These are phyloP conservation scores for Trileptium ribeirensis DNA, from an alignment of 2,888 invertebrate species.

Conservation along the genomic window DNA sequence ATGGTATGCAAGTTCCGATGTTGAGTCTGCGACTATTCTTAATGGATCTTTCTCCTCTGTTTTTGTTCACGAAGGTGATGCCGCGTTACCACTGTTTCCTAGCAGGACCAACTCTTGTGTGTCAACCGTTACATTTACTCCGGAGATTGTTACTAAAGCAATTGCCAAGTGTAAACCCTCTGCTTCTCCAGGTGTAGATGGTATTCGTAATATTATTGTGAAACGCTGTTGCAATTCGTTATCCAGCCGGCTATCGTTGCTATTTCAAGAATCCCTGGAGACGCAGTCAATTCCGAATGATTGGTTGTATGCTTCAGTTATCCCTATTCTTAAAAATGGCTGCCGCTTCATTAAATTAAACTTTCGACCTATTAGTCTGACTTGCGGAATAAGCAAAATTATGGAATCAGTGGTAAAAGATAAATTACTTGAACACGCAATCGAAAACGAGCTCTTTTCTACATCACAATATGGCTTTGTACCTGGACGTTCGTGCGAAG, in stretches of 20 bases:
- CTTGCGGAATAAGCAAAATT: not conserved
- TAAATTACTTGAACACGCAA: not conserved
- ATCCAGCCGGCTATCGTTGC: not conserved
- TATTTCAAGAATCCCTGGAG: too few relatives aligned
- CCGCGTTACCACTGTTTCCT: not conserved
- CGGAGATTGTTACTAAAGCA: not conserved
- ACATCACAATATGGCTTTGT: not conserved
- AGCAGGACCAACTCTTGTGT: not conserved
- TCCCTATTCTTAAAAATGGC: too few relatives aligned
- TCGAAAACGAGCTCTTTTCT: not conserved
- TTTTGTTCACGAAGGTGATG: not conserved
- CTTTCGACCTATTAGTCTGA: not conserved
- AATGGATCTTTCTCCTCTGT: not conserved
- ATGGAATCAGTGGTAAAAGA: not conserved
- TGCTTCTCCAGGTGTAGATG: not conserved
- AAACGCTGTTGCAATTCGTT: not conserved
- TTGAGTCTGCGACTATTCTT: too few relatives aligned
- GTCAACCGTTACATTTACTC: not conserved
- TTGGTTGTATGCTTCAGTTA: too few relatives aligned
- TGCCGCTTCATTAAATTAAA: too few relatives aligned
- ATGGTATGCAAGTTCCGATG: too few relatives aligned
- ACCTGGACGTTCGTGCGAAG: not conserved
- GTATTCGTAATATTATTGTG: not conserved
- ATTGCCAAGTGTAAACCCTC: not conserved
- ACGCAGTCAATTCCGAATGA: too few relatives aligned